phyloP scores from a whole-genome alignment of 1,140 invertebrate species.

The Ladona fulva region DNA sequence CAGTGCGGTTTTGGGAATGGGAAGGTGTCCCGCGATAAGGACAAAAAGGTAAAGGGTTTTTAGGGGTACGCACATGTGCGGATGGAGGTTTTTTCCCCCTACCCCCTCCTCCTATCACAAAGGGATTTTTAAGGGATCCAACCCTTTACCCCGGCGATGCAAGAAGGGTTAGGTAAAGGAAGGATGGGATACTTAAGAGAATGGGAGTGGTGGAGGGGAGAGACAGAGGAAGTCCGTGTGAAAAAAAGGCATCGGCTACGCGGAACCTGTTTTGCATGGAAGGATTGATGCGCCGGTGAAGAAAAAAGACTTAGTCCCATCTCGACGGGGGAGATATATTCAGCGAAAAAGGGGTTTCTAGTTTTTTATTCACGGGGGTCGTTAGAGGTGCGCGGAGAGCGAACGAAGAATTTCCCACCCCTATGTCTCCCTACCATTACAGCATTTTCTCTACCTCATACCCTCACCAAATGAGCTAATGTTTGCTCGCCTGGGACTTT shows the following conservation, averaged over 20 bases:
- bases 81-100: neutral
- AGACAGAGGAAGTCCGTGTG: neutral
- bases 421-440: too few species aligned
- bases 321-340: too few species aligned
- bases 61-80: neutral
- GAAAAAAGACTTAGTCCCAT: too few species aligned
- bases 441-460: too few species aligned
- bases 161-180: too few species aligned
- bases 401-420: too few species aligned
- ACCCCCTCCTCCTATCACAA: neutral
- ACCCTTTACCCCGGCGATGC: neutral
- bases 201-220: neutral
- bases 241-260: neutral
- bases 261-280: neutral
- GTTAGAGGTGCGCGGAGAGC: too few species aligned
- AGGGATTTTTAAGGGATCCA: neutral
- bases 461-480: too few species aligned
- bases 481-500: too few species aligned
- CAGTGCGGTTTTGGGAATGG: neutral
- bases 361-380: too few species aligned
- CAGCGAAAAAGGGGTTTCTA: too few species aligned
- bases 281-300: neutral
- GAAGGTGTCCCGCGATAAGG: neutral
- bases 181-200: neutral
- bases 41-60: neutral